These are phyloP conservation scores for Thinocorus orbignyianus DNA, from an alignment of 2,113 vertebrate species.

Conservation along the genomic window DNA sequence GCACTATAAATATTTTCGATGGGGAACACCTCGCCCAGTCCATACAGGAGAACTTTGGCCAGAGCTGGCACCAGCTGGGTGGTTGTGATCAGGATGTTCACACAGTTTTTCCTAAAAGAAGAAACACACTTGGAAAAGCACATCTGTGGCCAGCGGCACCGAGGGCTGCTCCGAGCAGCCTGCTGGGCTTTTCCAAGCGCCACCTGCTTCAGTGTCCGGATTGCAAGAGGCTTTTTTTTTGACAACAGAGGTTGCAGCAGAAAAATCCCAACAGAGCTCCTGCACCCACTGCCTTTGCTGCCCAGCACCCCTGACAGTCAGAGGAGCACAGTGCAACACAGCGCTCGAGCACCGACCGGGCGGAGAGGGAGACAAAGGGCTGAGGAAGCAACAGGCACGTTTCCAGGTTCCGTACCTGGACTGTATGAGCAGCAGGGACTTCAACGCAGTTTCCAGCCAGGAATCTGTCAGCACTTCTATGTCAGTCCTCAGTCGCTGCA, in stretches of 20 bases:
- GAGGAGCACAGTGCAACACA: neutral
- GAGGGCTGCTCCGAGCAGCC: neutral
- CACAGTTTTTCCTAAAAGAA: conserved; percentile 87
- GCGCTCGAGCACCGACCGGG: rapidly evolving
- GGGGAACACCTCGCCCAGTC: conserved; percentile 93
- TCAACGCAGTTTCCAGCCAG: conserved; percentile 94
- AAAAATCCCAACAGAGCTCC: neutral
- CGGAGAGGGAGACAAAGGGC: neutral
- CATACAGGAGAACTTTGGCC: conserved; percentile 96
- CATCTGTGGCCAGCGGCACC: neutral
- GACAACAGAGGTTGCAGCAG: neutral
- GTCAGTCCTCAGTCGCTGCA: conserved; percentile 87
- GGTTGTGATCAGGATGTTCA: conserved; percentile 96
- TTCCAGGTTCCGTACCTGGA: conserved; percentile 82
- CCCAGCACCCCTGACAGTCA: neutral
- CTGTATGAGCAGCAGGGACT: conserved; percentile 94
- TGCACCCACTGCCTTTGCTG: neutral
- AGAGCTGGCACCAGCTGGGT: conserved; percentile 97
- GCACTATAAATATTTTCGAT: conserved; percentile 99
- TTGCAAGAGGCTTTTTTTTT: neutral
- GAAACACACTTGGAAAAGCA: conserved; percentile 15
- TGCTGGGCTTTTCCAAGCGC: neutral
- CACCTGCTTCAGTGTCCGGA: neutral
- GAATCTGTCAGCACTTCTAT: conserved; percentile 95
- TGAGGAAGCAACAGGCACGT: neutral